Conservation (phyloP, 2,113 vertebrate genomes). For the Bos javanicus region DNA sequence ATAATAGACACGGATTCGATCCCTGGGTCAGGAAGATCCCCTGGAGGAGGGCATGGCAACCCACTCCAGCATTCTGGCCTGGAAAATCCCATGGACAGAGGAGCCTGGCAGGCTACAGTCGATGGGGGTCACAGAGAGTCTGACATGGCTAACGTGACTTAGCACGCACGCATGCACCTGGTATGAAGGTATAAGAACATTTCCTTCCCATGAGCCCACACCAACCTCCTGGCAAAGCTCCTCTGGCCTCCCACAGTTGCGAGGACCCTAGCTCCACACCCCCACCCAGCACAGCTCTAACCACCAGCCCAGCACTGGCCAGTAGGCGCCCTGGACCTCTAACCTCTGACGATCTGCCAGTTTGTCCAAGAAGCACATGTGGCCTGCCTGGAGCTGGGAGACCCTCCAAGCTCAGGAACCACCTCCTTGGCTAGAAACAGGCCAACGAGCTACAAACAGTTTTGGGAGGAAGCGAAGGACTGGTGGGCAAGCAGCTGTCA, state of each 20-base stretch:
- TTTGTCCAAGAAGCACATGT: background rate
- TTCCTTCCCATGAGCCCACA: background rate
- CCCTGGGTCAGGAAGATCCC: background rate
- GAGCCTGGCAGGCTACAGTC: background rate
- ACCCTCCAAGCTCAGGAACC: background rate
- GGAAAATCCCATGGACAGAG: background rate
- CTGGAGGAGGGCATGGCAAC: background rate
- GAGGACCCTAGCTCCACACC: background rate
- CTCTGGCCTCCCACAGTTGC: background rate
- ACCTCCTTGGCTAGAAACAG: background rate
- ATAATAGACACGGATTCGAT: background rate
- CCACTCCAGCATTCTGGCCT: background rate
- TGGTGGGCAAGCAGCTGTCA: too few relatives aligned
- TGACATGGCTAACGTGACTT: background rate
- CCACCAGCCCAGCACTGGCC: background rate
- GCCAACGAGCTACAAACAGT: background rate
- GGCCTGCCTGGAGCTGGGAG: background rate
- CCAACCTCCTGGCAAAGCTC: background rate
- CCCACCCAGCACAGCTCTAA: background rate
- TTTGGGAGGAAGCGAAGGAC: background rate
- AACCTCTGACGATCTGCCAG: background rate
- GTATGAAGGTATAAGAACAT: background rate
- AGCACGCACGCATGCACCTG: fast-evolving
- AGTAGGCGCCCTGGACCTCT: fast-evolving
- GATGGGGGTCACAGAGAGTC: background rate